Evolutionary conservation across 2,888 invertebrate species (phyloP).

Genomic region (Pollenia amentaria): DNA sequence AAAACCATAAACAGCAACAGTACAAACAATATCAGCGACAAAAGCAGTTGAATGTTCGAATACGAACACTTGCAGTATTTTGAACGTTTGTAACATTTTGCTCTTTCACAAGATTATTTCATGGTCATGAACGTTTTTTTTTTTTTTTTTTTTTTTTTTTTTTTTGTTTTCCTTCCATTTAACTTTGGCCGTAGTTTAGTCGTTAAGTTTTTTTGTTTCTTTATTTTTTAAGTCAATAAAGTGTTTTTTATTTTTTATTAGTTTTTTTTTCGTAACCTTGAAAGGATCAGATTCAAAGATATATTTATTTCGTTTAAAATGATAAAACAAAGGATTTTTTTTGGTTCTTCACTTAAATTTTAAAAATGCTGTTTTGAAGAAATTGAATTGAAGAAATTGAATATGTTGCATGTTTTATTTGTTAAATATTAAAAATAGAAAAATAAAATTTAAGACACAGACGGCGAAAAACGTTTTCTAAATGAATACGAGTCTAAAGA

Average conservation of each 20-base stretch:
- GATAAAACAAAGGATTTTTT: neutral
- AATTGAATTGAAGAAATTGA: conserved; percentile 6
- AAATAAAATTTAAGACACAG: no score
- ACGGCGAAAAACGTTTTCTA: no score
- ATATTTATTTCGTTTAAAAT: neutral
- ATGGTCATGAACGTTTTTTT: neutral
- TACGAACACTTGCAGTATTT: conserved; percentile 7
- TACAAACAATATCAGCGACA: neutral
- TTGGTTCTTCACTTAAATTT: neutral
- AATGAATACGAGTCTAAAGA: no score
- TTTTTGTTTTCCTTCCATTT: neutral
- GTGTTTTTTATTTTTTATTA: neutral
- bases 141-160: no score
- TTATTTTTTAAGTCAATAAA: conserved; percentile 23
- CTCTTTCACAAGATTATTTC: conserved; percentile 5
- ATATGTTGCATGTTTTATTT: neutral
- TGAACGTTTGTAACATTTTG: conserved; percentile 5
- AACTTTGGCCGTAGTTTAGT: neutral
- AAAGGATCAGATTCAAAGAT: neutral
- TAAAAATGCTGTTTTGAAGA: neutral
- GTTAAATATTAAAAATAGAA: no score
- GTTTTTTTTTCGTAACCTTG: neutral
- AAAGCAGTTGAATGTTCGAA: conserved; percentile 1
- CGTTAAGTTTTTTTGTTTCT: neutral
- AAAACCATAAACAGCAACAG: neutral